Base-by-base conservation (phyloP, 1,140 invertebrate genomes). In the Bradynema listronoti region DNA sequence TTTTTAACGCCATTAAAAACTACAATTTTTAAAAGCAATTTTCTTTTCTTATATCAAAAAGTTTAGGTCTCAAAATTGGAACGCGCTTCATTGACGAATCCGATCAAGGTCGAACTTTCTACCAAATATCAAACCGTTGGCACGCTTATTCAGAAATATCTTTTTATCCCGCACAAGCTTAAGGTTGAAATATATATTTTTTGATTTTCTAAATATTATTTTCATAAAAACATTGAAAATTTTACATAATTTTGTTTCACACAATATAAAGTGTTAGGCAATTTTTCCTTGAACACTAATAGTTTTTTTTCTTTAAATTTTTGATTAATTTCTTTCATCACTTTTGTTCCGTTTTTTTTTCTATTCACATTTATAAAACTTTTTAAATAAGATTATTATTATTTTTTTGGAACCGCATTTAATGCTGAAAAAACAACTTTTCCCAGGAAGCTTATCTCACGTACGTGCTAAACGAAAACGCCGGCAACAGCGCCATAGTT, bases 31-130 rank as follows among this genome's bases (percentile, higher is more conserved):
- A n/a, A n/a, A n/a, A n/a, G n/a, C n/a, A n/a, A n/a, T n/a, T n/a
- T n/a, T n/a, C n/a, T n/a, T n/a, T n/a, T n/a, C 2, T 5, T 27
- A 22, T 41, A 32, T 41, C 14, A 50, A 55, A 9, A 50, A 39
- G 97, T 94, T 81, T 94, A 97, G 82, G 91, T 96, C 49, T 77
- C 90, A 66, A 97, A 98, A 80, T 79, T 98, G 22, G 92, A 98
- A 79, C 81, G 93, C 52, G 94, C 94, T 1, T 95, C 89, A 4
- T 81, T 99, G 0, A 85, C 85, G 65, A 80, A 86, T 68, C 92
- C 94, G 6, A 88, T 93, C 0, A 90, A 89, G 80, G 87, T 98
- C 6, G 91, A 97, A 70, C 50, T 75, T 36, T 61, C 73, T 80
- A 90, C 89, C 0, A 91, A 86, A 3, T 98, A 95, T 80, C 90